A percentile compares a stretch with the other conserved stretches of the same genome.
Evolutionary conservation across 1,140 invertebrate species (phyloP).

Genomic region (Leptinotarsa defecta): DNA sequence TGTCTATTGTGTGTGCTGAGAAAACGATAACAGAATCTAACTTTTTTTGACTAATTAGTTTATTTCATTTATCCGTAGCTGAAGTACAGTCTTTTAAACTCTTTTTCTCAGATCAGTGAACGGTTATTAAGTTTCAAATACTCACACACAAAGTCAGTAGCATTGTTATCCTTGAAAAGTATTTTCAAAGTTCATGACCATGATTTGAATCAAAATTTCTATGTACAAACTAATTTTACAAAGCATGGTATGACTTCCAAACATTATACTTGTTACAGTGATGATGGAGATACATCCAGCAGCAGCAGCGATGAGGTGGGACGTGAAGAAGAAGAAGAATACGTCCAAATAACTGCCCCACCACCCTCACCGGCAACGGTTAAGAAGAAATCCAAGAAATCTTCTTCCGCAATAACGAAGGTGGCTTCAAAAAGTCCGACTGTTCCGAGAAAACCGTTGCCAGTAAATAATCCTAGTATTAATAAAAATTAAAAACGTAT

Average conservation of each 20-base stretch:
- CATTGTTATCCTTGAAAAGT: too few species aligned
- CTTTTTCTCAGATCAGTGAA: too few species aligned
- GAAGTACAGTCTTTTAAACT: too few species aligned
- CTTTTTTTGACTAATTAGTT: too few species aligned
- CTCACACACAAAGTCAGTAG: too few species aligned
- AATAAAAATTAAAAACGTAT: background rate
- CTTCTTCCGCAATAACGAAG: conserved; percentile 39
- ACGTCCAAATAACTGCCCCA: conserved; percentile 56
- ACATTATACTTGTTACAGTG: conserved; percentile 59
- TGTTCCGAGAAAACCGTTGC: conserved; percentile 45
- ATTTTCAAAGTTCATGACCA: too few species aligned
- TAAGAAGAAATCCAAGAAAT: conserved; percentile 37
- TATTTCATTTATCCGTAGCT: too few species aligned
- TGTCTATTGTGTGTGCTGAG: too few species aligned
- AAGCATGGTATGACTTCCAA: background rate
- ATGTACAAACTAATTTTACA: background rate
- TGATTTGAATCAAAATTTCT: too few species aligned
- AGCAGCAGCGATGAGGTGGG: conserved; percentile 60
- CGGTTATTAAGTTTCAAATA: too few species aligned
- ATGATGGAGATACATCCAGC: conserved; percentile 77
- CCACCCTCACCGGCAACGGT: conserved; percentile 61
- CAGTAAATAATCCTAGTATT: conserved; percentile 40
- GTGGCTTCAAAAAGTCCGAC: conserved; percentile 35
- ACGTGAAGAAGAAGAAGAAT: conserved; percentile 40
- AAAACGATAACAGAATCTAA: too few species aligned